Evolutionary conservation across 2,797 vertebrate genomes (phyloP).

Genomic region (Babyrousa celebensis): DNA sequence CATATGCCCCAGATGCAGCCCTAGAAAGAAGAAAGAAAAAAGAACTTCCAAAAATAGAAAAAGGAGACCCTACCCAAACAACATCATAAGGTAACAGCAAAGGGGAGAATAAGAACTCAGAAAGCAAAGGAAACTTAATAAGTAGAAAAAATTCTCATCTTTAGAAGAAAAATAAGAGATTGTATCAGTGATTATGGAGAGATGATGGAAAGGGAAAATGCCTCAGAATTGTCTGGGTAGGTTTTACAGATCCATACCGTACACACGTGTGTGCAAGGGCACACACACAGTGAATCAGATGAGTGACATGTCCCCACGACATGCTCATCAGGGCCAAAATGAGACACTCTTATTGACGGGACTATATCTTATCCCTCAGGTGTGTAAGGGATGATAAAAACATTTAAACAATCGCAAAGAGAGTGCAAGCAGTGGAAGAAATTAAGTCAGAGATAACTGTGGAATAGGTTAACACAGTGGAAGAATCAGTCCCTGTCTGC

Average conservation of each 20-base stretch:
- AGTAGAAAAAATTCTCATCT: neutral
- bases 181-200: neutral
- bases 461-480: neutral
- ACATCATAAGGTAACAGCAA: neutral
- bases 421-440: neutral
- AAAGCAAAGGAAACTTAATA: neutral
- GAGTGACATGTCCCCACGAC: neutral
- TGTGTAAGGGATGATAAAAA: neutral
- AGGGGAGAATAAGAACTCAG: neutral
- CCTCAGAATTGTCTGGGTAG: neutral
- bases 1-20: too few relatives aligned
- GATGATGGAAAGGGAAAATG: neutral
- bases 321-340: neutral
- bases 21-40: too few relatives aligned
- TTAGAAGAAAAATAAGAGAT: neutral
- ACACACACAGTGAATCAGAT: neutral
- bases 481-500: neutral
- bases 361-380: neutral
- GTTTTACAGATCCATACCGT: neutral
- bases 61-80: neutral
- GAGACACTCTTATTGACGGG: neutral
- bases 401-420: neutral
- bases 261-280: rapidly evolving
- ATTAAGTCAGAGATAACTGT: neutral
- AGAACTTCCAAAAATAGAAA: neutral